Evolutionary conservation across 2,888 invertebrate species (phyloP), one percentile per base, ranked within the genome.

Genomic region (Zhuqinia jingwanae): DNA sequence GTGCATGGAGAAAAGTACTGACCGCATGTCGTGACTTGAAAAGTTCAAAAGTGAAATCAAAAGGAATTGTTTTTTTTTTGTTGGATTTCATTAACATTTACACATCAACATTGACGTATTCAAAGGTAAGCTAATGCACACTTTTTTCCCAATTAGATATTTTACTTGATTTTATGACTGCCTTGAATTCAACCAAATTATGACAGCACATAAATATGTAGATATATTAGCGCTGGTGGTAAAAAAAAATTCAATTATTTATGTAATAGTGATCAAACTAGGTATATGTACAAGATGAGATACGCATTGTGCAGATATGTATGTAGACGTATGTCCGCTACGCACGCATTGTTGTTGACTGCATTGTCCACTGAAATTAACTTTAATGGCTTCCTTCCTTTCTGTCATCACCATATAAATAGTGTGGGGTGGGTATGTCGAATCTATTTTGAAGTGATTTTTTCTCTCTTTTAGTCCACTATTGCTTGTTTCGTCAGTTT

Each of bases 21-120:
- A 42, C 42, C 42, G 68, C 68, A 22, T 70, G 68, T 70, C 68
- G 68, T 70, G 68, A 70, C 68, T 25, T 45, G 22, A 10, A 58
- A 58, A 58, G 63, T 63, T 45, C 15, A 30, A n/a, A n/a, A 63
- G 63, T n/a, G 17, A 27, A 30, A 45, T 30, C 8, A 65, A 65
- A 65, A 17, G 60, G 60, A 60, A 15, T 3, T 53, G 17, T 8
- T n/a, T 53, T 53, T 1, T 0, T 53, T 53, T 60, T 2, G 1
- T 63, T 65, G 65, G 36, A 36, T n/a, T 11, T 1, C 8, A 36
- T 36, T 8, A 36, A 6, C 36, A 36, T 36, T n/a, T n/a, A n/a
- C n/a, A n/a, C 36, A 8, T 36, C 36, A 3, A 3, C 36, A 36
- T 3, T 36, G 17, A 36, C n/a, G 6, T 10, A 30, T 30, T 30